Conservation (phyloP, 1,140 invertebrate genomes). For the Neodiprion fabricii region DNA sequence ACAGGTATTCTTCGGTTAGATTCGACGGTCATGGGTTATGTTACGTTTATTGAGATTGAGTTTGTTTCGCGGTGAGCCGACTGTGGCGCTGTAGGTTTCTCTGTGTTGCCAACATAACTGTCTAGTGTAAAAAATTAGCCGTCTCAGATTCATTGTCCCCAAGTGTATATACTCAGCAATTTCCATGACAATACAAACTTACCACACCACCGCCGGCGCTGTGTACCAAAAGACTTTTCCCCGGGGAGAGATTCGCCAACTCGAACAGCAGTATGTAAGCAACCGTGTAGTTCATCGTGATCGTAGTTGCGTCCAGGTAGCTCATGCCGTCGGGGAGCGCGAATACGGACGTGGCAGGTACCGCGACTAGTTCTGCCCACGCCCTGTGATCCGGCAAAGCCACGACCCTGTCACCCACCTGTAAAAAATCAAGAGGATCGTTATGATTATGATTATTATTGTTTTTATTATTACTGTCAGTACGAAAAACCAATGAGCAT, state of each 20-base stretch:
- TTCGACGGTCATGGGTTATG: no score
- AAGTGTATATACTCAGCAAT: no score
- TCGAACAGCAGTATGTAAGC: slow-evolving; percentile 88
- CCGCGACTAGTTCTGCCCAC: slow-evolving; percentile 84
- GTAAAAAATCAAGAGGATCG: slow-evolving; percentile 36
- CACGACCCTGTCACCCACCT: slow-evolving; percentile 88
- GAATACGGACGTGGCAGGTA: slow-evolving; percentile 80
- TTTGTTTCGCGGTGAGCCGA: no score
- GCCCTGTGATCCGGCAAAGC: slow-evolving; percentile 83
- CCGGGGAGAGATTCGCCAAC: slow-evolving; percentile 76
- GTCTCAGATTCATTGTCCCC: no score
- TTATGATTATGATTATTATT: background rate
- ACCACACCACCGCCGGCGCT: slow-evolving; percentile 89
- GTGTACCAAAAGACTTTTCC: slow-evolving; percentile 83
- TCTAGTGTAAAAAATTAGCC: no score
- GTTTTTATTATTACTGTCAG: background rate
- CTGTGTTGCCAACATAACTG: no score
- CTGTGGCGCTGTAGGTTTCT: no score
- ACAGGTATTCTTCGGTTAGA: no score
- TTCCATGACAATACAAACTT: slow-evolving; percentile 59
- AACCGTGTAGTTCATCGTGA: slow-evolving; percentile 86
- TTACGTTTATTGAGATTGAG: no score
- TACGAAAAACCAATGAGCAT: no score
- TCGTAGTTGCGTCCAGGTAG: slow-evolving; percentile 80
- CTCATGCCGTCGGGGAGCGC: slow-evolving; percentile 78